Conservation (phyloP, 1,140 invertebrate genomes). For the Calephelis nemesis region DNA sequence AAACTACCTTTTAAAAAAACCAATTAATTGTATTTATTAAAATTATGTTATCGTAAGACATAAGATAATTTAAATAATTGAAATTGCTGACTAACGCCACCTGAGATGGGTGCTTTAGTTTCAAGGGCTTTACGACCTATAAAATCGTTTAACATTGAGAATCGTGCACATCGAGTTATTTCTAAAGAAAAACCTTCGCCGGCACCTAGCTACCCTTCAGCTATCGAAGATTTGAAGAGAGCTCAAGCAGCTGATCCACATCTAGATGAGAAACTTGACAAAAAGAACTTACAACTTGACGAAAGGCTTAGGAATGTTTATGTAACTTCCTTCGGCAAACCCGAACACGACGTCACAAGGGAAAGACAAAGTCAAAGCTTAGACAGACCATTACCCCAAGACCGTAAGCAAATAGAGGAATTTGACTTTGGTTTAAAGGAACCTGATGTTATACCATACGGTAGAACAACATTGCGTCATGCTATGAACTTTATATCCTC, state of each 20-base stretch:
- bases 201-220: constrained; percentile 82
- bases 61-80: constrained; percentile 21
- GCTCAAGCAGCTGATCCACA: constrained; percentile 81
- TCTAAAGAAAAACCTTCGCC: constrained; percentile 83
- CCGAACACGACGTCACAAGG: constrained; percentile 62
- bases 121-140: constrained; percentile 60
- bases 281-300: constrained; percentile 81
- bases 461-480: constrained; percentile 78
- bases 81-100: constrained; percentile 51
- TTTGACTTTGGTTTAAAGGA: constrained; percentile 81
- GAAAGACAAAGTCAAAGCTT: constrained; percentile 38
- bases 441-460: constrained; percentile 72
- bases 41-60: constrained; percentile 25
- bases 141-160: constrained; percentile 84
- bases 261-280: constrained; percentile 79
- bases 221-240: constrained; percentile 81
- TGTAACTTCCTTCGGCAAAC: constrained; percentile 80
- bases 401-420: constrained; percentile 41
- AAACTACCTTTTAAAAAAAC: background rate
- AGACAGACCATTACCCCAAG: constrained; percentile 49
- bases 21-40: constrained; percentile 21
- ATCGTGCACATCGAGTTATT: constrained; percentile 84
- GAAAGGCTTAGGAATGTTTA: constrained; percentile 84
- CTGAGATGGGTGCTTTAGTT: constrained; percentile 73
- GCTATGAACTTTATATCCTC: constrained; percentile 81